phyloP scores from a whole-genome alignment of 1,140 invertebrate genomes.

The Drosophila serrata region DNA sequence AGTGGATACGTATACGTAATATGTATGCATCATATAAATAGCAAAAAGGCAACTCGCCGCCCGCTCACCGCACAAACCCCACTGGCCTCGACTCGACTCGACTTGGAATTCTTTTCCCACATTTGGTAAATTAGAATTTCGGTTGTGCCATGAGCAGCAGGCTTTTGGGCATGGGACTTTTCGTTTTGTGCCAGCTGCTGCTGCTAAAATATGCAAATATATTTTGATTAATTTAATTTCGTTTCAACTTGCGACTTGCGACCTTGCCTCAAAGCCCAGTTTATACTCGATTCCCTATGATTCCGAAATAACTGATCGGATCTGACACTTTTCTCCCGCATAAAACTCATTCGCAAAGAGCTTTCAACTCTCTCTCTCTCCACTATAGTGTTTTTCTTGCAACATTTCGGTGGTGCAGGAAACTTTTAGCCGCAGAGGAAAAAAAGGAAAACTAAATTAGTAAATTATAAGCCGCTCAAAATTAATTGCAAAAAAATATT shows the following conservation, averaged over 20 bases:
- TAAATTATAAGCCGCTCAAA: slow-evolving; percentile 84
- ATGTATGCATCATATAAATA: slow-evolving; percentile 61
- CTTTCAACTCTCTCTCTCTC: slow-evolving; percentile 21
- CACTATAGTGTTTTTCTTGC: slow-evolving; percentile 52
- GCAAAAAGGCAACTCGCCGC: slow-evolving; percentile 44
- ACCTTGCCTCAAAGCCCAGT: slow-evolving; percentile 12
- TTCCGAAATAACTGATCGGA: background rate
- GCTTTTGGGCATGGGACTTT: slow-evolving; percentile 15
- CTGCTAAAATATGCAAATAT: slow-evolving; percentile 65
- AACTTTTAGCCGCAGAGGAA: slow-evolving; percentile 37
- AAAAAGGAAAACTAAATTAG: slow-evolving; percentile 72
- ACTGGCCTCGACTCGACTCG: slow-evolving; percentile 7
- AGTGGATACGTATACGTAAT: slow-evolving; percentile 37
- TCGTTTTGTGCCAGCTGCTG: slow-evolving; percentile 48
- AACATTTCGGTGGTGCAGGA: slow-evolving; percentile 57
- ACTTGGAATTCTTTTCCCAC: slow-evolving; percentile 75
- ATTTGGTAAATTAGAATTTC: slow-evolving; percentile 79
- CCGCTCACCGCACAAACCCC: slow-evolving; percentile 3
- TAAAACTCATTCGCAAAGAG: slow-evolving; percentile 28
- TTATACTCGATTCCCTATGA: slow-evolving; percentile 22
- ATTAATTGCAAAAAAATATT: slow-evolving; percentile 85
- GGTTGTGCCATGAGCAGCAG: slow-evolving; percentile 27
- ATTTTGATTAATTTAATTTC: slow-evolving; percentile 79
- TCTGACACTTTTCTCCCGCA: slow-evolving; percentile 10
- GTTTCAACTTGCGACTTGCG: slow-evolving; percentile 36